phyloP scores from a whole-genome alignment of 2,797 vertebrate genomes.

The Numenius phaeopus region DNA sequence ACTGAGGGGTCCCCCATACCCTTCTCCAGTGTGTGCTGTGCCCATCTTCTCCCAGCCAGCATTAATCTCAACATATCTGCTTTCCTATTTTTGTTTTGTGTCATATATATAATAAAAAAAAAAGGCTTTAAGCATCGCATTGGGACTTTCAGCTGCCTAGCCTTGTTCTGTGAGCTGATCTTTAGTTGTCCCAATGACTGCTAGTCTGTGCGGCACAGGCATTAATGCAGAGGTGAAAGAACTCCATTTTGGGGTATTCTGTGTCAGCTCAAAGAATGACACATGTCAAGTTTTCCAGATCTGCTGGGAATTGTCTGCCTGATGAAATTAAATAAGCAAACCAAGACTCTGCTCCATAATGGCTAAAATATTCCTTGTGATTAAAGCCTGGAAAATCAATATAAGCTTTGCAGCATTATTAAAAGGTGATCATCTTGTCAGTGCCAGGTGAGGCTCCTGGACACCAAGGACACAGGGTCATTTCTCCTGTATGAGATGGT shows the following conservation, averaged over 20 bases:
- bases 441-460: neutral
- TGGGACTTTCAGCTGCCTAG: neutral
- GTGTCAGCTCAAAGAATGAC: neutral
- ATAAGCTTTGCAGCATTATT: neutral
- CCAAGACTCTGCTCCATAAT: neutral
- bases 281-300: neutral
- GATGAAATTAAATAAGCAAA: neutral
- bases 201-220: neutral
- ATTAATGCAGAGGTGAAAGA: neutral
- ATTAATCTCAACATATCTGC: neutral
- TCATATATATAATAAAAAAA: neutral
- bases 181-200: neutral
- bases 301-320: constrained; percentile 26
- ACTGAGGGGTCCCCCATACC: neutral
- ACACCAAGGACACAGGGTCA: neutral
- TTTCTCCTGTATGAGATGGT: fast-evolving
- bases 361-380: neutral
- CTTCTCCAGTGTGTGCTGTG: neutral
- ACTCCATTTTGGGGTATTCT: neutral
- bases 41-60: neutral
- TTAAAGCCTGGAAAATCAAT: neutral
- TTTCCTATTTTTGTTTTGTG: neutral
- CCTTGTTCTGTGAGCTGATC: neutral
- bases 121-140: neutral
- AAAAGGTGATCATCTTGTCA: neutral